phyloP scores from a whole-genome alignment of 2,797 vertebrate species.

The Melanitta fusca region DNA sequence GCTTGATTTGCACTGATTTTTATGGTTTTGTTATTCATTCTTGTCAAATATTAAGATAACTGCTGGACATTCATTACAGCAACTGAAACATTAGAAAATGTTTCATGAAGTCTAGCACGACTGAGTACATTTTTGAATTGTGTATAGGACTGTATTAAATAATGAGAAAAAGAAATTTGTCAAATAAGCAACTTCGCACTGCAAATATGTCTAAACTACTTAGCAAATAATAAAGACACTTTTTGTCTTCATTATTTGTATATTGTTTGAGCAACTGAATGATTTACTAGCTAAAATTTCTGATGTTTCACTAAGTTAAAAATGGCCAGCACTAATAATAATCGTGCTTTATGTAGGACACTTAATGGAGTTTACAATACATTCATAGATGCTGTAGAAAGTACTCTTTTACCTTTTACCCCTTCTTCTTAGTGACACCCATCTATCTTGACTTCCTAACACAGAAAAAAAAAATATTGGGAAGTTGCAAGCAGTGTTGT shows the following conservation, averaged over 20 bases:
- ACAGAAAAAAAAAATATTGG: not conserved
- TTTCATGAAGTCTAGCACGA: too few species aligned
- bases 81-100: too few species aligned
- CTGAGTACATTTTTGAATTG: not conserved
- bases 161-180: not conserved
- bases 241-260: not conserved
- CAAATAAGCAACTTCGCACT: not conserved
- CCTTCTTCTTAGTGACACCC: not conserved
- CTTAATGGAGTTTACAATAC: not conserved
- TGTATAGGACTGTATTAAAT: not conserved
- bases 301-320: not conserved
- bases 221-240: not conserved
- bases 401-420: not conserved
- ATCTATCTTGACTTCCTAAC: too few species aligned
- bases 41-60: too few species aligned
- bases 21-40: too few species aligned
- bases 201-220: not conserved
- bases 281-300: not conserved
- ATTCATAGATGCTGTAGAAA: not conserved
- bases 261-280: not conserved
- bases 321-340: not conserved
- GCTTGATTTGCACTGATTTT: too few species aligned
- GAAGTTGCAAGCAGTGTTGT: not conserved
- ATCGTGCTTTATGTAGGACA: not conserved
- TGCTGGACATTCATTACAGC: too few species aligned